Base-by-base conservation (phyloP, 2,888 invertebrate genomes). In the Conistra vaccinii region DNA sequence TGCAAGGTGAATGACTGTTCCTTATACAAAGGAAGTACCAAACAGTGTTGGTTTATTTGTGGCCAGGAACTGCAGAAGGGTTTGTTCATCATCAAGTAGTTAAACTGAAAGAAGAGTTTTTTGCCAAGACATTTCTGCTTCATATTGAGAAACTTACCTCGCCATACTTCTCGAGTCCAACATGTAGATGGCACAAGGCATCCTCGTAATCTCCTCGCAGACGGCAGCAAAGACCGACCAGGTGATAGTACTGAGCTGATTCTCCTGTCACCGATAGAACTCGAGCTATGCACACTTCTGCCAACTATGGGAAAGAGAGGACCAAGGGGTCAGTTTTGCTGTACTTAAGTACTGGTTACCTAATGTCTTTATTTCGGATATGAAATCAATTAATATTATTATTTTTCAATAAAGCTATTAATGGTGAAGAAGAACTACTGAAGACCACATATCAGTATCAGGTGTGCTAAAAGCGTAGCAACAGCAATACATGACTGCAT, bases 261-360 rank as follows among this genome's bases (percentile, higher is more conserved):
- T 93, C 93, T 1, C 93, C 95, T 0, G 80, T 66, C 62, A 92
- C 91, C 0, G 89, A 66, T 4, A 95, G 81, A 0, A 91, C 91
- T 39, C 90, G 91, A 1, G 95, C 91, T 29, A 95, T 71, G 82
- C 95, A 95, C 20, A 93, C 89, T 85, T 96, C 95, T 72, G 96
- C 96, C 66, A 96, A 80, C 95, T 95, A 32, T 35, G 12, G 35
- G 14, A 23, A 61, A 17, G 10, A 60, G 12, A 60, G 12, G 23
- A 51, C 26, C 0, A 55, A 55, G 1, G 1, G 9, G 20, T 65
- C 5, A 76, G 32, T 10, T 42, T 57, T 20, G 23, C 23, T 45
- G 23, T 14, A 53, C 1, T 6, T 26, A 2, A 1, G 9, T n/a
- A 23, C 7, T 39, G 12, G 2, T 48, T 9, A 12, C 12, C 0